Conservation (phyloP, 2,888 invertebrate genomes). For the Agriopis leucophaearia region DNA sequence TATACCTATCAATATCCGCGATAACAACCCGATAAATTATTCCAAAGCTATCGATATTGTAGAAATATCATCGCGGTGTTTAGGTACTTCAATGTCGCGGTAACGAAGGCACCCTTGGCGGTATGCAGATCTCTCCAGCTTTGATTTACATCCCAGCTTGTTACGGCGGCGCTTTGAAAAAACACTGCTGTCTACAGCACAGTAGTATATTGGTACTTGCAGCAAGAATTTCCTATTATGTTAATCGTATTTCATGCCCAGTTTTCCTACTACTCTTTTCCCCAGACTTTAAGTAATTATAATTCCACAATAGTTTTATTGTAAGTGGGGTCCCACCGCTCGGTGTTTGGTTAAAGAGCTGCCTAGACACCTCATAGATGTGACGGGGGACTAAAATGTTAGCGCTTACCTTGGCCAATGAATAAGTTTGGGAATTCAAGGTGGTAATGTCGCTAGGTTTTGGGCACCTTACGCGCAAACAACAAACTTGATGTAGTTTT, state of each 20-base stretch:
- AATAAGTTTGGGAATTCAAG: too few species aligned
- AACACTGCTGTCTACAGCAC: conserved; percentile 40
- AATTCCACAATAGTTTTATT: too few species aligned
- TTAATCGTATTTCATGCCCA: neutral
- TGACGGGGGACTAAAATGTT: too few species aligned
- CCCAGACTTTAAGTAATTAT: too few species aligned
- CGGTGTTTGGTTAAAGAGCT: too few species aligned
- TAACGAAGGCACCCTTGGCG: conserved; percentile 61
- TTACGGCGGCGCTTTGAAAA: conserved; percentile 59
- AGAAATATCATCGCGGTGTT: conserved; percentile 48
- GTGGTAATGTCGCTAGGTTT: too few species aligned
- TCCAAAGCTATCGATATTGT: conserved; percentile 41
- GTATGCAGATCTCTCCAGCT: conserved; percentile 68
- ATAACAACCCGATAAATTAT: conserved; percentile 46
- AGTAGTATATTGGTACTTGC: neutral
- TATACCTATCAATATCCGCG: conserved; percentile 45
- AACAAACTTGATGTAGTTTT: too few species aligned
- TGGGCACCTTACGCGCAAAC: too few species aligned
- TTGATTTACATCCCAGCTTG: conserved; percentile 76
- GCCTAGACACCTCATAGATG: too few species aligned
- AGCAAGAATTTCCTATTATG: neutral
- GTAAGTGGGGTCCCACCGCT: too few species aligned
- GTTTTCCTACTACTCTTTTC: neutral
- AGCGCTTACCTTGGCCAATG: too few species aligned
- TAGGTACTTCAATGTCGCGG: conserved; percentile 48